phyloP scores from a whole-genome alignment of 37 sponge, comb jelly and placozoan species.

The Diacarnus erythraeanus region DNA sequence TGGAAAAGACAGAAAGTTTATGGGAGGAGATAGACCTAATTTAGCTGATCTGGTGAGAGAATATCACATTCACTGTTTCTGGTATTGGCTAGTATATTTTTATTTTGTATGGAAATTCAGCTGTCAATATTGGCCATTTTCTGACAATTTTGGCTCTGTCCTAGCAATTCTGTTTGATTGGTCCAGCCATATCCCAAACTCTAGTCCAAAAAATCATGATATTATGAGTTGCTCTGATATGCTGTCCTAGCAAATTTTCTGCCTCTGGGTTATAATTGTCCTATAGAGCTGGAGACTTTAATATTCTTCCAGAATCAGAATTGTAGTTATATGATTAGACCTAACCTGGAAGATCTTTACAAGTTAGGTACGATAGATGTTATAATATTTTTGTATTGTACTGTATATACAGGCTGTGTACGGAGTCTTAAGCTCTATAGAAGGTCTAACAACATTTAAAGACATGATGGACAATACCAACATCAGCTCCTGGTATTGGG shows the following conservation, averaged over 20 bases:
- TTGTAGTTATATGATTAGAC: not conserved
- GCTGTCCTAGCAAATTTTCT: not conserved
- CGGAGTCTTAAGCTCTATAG: conserved; percentile 81
- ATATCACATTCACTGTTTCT: not conserved
- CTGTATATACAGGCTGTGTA: conserved; percentile 65
- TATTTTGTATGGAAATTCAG: not conserved
- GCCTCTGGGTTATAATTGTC: not conserved
- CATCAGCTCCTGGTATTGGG: conserved; percentile 74
- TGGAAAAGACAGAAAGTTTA: conserved; percentile 56
- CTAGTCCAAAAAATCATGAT: too few relatives aligned
- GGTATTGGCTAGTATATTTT: not conserved
- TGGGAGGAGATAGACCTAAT: conserved; percentile 90
- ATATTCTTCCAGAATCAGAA: not conserved
- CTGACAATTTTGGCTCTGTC: too few relatives aligned
- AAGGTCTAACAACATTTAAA: conserved; percentile 72
- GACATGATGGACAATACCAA: conserved; percentile 68
- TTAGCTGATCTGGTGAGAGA: conserved; percentile 89
- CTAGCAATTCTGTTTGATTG: too few relatives aligned
- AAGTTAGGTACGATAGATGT: not conserved
- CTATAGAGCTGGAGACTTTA: not conserved
- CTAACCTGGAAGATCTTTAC: not conserved
- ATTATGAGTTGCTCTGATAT: too few relatives aligned
- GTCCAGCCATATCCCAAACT: too few relatives aligned
- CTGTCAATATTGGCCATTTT: not conserved
- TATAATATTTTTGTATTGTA: not conserved